A percentile compares a stretch with the other conserved stretches of the same genome.
phyloP scores from a whole-genome alignment of 1,140 invertebrate species.

The Steinernema khuongi region DNA sequence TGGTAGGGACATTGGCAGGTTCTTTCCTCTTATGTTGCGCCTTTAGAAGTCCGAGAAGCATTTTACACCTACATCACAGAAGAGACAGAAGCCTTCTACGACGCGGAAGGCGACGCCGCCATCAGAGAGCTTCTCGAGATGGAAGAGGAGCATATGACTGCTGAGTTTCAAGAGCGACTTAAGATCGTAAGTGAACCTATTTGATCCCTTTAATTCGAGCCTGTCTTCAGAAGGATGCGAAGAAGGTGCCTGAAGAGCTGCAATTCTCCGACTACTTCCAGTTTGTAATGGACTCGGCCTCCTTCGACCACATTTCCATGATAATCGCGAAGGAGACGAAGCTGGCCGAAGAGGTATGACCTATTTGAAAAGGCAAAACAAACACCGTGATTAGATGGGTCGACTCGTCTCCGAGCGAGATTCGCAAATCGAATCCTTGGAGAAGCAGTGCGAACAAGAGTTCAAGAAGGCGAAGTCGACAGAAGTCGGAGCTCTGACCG shows the following conservation, averaged over 20 bases:
- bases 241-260: background rate
- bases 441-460: background rate
- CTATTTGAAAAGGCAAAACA: too few relatives aligned
- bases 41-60: background rate
- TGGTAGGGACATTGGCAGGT: background rate
- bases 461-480: background rate
- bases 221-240: background rate
- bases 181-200: background rate
- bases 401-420: background rate
- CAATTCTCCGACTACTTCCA: slow-evolving; percentile 3
- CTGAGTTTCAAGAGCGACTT: background rate
- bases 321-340: background rate
- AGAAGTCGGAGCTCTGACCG: background rate
- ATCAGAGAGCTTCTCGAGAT: background rate
- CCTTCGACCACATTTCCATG: slow-evolving; percentile 10
- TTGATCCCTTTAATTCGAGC: background rate
- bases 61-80: background rate
- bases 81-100: background rate
- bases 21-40: background rate
- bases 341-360: background rate
- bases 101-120: background rate
- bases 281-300: background rate
- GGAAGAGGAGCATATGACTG: background rate
- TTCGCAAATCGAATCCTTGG: background rate
- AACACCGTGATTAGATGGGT: background rate